These are phyloP conservation scores for Mormyrus proboscirostris DNA, from an alignment of 2,797 vertebrate genomes.

Conservation along the genomic window DNA sequence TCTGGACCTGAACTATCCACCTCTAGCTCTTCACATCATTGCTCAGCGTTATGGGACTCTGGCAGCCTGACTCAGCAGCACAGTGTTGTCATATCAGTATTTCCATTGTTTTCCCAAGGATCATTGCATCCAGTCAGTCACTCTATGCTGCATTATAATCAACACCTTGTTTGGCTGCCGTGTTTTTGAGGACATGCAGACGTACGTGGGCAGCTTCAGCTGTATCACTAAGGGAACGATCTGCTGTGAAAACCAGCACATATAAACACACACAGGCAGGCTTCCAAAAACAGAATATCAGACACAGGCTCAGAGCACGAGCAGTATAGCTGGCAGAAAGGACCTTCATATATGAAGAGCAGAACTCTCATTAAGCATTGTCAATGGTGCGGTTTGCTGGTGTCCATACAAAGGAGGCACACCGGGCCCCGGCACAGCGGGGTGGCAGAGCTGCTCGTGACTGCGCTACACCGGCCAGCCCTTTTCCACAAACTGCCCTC, in stretches of 20 bases:
- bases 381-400: not conserved
- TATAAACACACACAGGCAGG: not conserved
- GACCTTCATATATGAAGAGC: not conserved
- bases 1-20: not conserved
- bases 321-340: not conserved
- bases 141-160: not conserved
- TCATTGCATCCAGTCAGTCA: not conserved
- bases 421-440: not conserved
- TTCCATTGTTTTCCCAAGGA: not conserved
- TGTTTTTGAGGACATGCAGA: not conserved
- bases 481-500: constrained; percentile 9
- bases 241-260: not conserved
- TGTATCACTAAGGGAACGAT: not conserved
- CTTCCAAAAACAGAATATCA: not conserved
- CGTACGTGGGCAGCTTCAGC: not conserved
- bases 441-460: not conserved
- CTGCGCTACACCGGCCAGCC: not conserved
- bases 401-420: not conserved
- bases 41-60: not conserved
- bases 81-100: not conserved
- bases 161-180: not conserved
- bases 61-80: not conserved
- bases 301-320: not conserved
- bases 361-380: not conserved
- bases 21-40: not conserved